These are phyloP conservation scores for Hystrix cristata DNA, from an alignment of 2,113 vertebrate species.

Conservation along the genomic window DNA sequence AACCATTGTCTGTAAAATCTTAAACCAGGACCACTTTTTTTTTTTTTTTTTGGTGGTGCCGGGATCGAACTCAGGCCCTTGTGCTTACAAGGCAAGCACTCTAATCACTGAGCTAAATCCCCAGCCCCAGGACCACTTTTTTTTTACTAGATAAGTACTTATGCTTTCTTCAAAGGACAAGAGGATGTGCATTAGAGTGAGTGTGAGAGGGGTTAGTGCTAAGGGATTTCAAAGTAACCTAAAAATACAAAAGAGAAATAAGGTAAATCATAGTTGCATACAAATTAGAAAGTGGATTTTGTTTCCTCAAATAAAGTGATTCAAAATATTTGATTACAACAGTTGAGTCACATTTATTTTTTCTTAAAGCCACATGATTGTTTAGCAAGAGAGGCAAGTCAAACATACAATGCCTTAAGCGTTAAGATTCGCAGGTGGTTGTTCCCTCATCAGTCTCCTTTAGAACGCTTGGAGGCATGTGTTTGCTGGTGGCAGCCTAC, in stretches of 20 bases:
- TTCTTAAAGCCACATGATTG: not conserved
- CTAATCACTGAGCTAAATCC: too few relatives aligned
- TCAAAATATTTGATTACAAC: not conserved
- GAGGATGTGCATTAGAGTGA: not conserved
- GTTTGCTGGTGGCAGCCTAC: not conserved
- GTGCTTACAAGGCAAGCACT: too few relatives aligned
- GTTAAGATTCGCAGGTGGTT: not conserved
- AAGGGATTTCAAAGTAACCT: not conserved
- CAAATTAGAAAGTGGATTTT: slow-evolving; percentile 14
- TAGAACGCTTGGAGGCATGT: not conserved
- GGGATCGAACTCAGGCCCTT: too few relatives aligned
- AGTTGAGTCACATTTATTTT: not conserved
- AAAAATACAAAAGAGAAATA: slow-evolving; percentile 21
- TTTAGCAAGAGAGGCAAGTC: not conserved
- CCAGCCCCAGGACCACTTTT: too few relatives aligned
- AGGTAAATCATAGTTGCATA: not conserved
- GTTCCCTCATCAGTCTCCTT: not conserved
- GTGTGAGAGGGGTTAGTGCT: not conserved
- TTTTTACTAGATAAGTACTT: not conserved
- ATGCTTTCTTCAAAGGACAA: not conserved
- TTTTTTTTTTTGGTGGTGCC: too few relatives aligned
- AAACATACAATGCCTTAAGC: not conserved
- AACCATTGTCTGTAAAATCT: not conserved
- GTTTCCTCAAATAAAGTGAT: not conserved
- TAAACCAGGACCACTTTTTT: not conserved